Evolutionary conservation across 2,888 invertebrate genomes (phyloP).

Genomic region (Choristoneura rosaceana): DNA sequence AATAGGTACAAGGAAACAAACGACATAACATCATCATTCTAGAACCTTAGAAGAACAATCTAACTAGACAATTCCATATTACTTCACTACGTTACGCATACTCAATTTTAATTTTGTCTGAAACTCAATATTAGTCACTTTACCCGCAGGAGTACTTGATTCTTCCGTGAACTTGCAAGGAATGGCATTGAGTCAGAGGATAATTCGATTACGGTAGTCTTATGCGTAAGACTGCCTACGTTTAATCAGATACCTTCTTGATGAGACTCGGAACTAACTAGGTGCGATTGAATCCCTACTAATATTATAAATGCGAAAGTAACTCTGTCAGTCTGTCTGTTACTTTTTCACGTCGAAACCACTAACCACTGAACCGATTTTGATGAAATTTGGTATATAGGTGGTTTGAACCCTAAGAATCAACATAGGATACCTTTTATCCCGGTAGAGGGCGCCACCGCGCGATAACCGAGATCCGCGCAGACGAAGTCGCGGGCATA

Average conservation of each 20-base stretch:
- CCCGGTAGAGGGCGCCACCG: too few relatives aligned
- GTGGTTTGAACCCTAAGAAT: too few relatives aligned
- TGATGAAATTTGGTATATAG: too few relatives aligned
- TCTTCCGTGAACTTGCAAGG: constrained; percentile 69
- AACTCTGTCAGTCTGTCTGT: too few relatives aligned
- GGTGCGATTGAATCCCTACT: neutral
- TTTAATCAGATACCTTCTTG: constrained; percentile 21
- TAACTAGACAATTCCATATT: constrained; percentile 48
- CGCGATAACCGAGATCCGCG: too few relatives aligned
- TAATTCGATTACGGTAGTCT: constrained; percentile 35
- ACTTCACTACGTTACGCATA: constrained; percentile 27
- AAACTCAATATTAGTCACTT: constrained; percentile 53
- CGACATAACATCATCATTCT: neutral
- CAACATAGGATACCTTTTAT: too few relatives aligned
- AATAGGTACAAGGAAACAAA: too few relatives aligned
- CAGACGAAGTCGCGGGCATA: too few relatives aligned
- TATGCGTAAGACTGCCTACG: constrained; percentile 22
- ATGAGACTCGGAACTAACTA: neutral
- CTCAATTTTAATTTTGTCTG: constrained; percentile 55
- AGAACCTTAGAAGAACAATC: constrained; percentile 10
- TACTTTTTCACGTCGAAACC: too few relatives aligned
- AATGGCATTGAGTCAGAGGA: constrained; percentile 65
- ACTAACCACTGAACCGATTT: too few relatives aligned
- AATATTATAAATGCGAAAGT: too few relatives aligned
- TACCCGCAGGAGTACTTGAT: constrained; percentile 47